Evolutionary conservation across 2,888 invertebrate species (phyloP), one percentile per base, ranked within the genome.

Genomic region (Drosophila pseudotalamancana): DNA sequence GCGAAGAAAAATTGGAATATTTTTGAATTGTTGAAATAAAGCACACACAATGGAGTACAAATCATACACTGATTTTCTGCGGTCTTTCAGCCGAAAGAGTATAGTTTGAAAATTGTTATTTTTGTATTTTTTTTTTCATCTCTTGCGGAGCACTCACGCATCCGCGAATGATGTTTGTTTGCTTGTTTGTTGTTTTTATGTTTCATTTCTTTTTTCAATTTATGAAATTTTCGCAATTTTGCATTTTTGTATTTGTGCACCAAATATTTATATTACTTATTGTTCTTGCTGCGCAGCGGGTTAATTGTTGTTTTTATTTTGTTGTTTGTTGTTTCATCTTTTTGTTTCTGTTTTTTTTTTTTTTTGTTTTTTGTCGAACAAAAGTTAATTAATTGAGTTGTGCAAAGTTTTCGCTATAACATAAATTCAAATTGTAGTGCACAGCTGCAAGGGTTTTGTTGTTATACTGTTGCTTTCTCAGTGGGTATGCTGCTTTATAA

Each of bases 311-410:
- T 49, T 49, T 49, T 83, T 23, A 43, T 43, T 43, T 43, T 46
- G 68, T 59, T 70, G 67, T 80, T 74, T 60, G 35, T 48, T 62
- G 62, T 60, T 50, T 59, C 27, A 49, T 69, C 46, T 53, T 54
- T 51, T 60, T 12, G 23, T 11, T 40, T 14, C 40, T 69, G 60
- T 70, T 70, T 70, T 68, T 56, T 25, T 45, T 60, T 54, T 60
- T 53, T 68, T 25, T 56, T 68, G 54, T 59, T 61, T 57, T 64
- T 61, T 54, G 60, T 65, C 64, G 51, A 70, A 64, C 83, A 78
- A 87, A 87, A 87, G 87, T 87, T 88, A 87, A 87, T 88, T 87
- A 88, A 87, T 88, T 87, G 88, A 83, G 83, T 88, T 83, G 78
- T 76, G 59, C 68, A 77, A 86, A 86, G 64, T 88, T 87, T 72